Evolutionary conservation across 2,113 vertebrate genomes (phyloP).

Genomic region (Aptenodytes patagonicus): DNA sequence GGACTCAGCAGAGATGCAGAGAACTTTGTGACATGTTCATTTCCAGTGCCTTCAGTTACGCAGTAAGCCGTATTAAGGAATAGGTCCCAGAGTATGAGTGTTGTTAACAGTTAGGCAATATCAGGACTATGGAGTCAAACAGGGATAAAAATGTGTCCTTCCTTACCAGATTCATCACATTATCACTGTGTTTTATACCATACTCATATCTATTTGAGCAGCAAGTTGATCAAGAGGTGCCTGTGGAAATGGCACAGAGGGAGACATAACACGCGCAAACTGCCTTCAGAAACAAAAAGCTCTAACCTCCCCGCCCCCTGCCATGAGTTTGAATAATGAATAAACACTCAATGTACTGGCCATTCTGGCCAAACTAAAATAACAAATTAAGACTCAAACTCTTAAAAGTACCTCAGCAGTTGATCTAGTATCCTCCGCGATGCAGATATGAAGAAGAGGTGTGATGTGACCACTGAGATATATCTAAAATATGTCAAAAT

Average conservation of each 20-base stretch:
- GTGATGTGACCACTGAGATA: not conserved
- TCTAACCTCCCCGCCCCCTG: not conserved
- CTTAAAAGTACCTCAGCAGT: not conserved
- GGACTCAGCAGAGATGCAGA: not conserved
- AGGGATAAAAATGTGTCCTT: not conserved
- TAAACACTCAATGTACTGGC: not conserved
- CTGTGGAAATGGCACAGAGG: not conserved
- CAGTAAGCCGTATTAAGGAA: not conserved
- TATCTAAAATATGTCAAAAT: not conserved
- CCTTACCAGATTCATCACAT: not conserved
- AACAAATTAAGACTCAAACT: not conserved
- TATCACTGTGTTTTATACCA: not conserved
- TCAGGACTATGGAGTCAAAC: not conserved
- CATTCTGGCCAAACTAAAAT: not conserved
- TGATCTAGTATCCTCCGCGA: not conserved
- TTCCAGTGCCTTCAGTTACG: not conserved
- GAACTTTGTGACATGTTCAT: not conserved
- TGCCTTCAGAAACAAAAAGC: not conserved
- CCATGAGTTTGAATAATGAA: not conserved
- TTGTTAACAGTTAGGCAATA: not conserved
- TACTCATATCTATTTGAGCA: not conserved
- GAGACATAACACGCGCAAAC: not conserved
- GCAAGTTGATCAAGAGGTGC: not conserved
- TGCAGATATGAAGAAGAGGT: not conserved
- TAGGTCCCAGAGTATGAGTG: not conserved